phyloP scores from a whole-genome alignment of 2,888 invertebrate genomes.

The Mesodorylaimus sp. region DNA sequence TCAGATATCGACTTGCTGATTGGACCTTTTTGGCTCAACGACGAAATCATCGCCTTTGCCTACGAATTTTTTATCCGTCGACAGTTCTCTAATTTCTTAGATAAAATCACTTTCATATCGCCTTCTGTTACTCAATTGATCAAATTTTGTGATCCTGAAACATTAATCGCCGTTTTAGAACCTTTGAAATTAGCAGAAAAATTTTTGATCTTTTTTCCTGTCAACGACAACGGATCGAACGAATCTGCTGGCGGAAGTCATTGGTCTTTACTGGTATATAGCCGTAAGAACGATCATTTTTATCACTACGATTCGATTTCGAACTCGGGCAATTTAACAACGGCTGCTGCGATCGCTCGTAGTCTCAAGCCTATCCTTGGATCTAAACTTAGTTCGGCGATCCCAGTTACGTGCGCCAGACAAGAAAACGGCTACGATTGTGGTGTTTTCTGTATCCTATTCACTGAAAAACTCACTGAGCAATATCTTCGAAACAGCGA shows the following conservation, averaged over 20 bases:
- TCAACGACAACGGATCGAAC: neutral
- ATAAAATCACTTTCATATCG: neutral
- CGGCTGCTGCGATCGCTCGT: neutral
- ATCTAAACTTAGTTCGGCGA: neutral
- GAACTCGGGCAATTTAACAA: neutral
- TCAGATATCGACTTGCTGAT: neutral
- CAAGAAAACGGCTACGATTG: neutral
- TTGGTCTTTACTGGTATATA: slow-evolving; percentile 1
- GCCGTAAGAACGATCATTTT: neutral
- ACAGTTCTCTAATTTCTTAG: neutral
- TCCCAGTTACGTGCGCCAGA: neutral
- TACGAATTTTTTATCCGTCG: neutral
- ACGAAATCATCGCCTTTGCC: neutral
- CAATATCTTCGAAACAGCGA: no score
- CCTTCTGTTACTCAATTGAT: neutral
- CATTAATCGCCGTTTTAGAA: neutral
- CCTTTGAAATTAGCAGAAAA: neutral
- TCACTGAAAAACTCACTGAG: no score
- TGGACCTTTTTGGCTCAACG: slow-evolving; percentile 3
- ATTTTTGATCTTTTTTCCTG: neutral
- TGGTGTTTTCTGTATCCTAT: neutral
- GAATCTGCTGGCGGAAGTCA: neutral
- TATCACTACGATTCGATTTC: neutral
- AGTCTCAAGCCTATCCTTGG: neutral
- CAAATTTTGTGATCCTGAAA: neutral